Evolutionary conservation across 2,113 vertebrate species (phyloP).

Genomic region (Falcunculus frontatus): DNA sequence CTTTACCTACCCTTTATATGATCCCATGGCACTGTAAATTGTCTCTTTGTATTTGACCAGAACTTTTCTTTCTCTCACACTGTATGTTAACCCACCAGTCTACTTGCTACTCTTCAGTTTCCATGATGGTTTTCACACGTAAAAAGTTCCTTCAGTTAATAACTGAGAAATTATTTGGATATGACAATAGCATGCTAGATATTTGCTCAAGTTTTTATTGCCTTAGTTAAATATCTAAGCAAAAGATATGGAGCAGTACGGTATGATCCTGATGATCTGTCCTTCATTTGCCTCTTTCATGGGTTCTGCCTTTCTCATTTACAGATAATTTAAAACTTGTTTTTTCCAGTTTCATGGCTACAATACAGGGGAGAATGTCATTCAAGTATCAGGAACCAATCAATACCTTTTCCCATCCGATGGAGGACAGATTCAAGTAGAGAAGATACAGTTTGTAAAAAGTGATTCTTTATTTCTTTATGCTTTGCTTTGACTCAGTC

Average conservation of each 20-base stretch:
- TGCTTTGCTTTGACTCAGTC: not conserved
- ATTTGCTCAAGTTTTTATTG: not conserved
- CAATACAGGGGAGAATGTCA: slow-evolving; percentile 77
- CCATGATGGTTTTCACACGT: not conserved
- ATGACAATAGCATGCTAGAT: not conserved
- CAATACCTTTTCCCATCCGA: slow-evolving; percentile 84
- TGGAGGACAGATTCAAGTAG: slow-evolving; percentile 87
- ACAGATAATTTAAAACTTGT: not conserved
- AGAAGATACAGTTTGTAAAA: slow-evolving; percentile 80
- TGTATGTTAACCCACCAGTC: not conserved
- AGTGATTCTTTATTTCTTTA: slow-evolving; percentile 66
- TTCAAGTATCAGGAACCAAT: slow-evolving; percentile 78
- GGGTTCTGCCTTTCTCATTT: not conserved
- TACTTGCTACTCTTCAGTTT: not conserved
- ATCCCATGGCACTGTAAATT: not conserved
- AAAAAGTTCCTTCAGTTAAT: not conserved
- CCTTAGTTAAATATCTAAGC: not conserved
- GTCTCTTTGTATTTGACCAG: not conserved
- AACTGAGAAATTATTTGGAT: not conserved
- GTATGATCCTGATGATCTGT: not conserved
- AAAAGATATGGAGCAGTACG: not conserved
- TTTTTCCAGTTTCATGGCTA: slow-evolving; percentile 84
- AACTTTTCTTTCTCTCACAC: not conserved
- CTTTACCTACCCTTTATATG: not conserved
- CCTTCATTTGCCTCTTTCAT: not conserved